These are phyloP conservation scores for Cirrhinus mrigala DNA, from an alignment of 2,797 vertebrate genomes.

Conservation along the genomic window DNA sequence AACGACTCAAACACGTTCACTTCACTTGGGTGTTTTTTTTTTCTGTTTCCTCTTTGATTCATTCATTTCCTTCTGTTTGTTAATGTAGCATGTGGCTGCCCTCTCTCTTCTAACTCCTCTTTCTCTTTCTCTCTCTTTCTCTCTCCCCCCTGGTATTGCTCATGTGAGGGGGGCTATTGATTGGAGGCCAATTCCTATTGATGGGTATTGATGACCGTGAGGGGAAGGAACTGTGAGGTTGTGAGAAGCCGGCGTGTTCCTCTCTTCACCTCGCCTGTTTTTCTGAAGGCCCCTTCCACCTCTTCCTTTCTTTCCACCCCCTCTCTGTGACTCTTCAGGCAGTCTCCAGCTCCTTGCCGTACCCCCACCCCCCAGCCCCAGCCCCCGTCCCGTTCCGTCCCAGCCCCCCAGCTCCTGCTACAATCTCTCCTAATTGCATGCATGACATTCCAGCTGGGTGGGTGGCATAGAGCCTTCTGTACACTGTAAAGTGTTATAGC, in stretches of 20 bases:
- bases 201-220: conserved; percentile 82
- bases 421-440: conserved; percentile 81
- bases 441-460: conserved; percentile 85
- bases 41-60: conserved; percentile 36
- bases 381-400: conserved; percentile 39
- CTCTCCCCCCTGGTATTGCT: not conserved
- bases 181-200: conserved; percentile 74
- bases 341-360: conserved; percentile 38
- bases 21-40: conserved; percentile 6
- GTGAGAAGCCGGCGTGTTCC: conserved; percentile 63
- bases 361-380: conserved; percentile 42
- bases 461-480: conserved; percentile 81
- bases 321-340: conserved; percentile 56
- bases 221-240: conserved; percentile 75
- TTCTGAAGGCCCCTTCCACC: conserved; percentile 36
- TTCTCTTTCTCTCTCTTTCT: conserved; percentile 17
- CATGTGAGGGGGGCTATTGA: conserved; percentile 65
- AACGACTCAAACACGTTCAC: conserved; percentile 9
- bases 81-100: conserved; percentile 52
- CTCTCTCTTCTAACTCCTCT: not conserved
- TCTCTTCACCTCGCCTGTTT: conserved; percentile 41
- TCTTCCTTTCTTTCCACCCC: conserved; percentile 53
- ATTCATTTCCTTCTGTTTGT: conserved; percentile 52
- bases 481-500: conserved; percentile 65
- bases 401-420: conserved; percentile 57